Conservation (phyloP, 2,113 vertebrate species). For the Murina feae region DNA sequence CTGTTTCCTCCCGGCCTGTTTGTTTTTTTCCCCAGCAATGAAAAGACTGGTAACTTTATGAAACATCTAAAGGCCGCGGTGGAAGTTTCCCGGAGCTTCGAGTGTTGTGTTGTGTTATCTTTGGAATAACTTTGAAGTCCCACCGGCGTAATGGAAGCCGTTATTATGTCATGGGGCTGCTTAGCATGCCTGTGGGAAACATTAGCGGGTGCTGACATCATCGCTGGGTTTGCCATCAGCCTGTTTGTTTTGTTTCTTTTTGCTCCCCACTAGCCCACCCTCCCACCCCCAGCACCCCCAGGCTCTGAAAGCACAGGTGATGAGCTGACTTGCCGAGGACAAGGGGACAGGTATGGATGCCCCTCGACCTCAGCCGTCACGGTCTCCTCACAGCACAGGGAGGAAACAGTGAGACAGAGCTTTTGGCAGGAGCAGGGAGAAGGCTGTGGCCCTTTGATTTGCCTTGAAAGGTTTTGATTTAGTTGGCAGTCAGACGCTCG, state of each 20-base stretch:
- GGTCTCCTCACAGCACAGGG: constrained; percentile 12
- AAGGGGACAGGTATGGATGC: not conserved
- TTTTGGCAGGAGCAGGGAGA: constrained; percentile 47
- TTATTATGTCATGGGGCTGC: constrained; percentile 88
- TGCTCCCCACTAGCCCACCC: not conserved
- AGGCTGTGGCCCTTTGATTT: constrained; percentile 60
- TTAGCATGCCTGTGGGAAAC: constrained; percentile 85
- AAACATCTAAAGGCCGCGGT: constrained; percentile 87
- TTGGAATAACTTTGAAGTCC: constrained; percentile 89
- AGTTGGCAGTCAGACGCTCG: constrained; percentile 74
- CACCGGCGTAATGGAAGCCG: constrained; percentile 83
- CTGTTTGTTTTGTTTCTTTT: constrained; percentile 69
- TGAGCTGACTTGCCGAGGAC: constrained; percentile 61
- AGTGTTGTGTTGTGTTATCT: constrained; percentile 90
- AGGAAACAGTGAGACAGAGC: constrained; percentile 57
- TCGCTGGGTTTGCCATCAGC: constrained; percentile 79
- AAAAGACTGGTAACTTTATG: constrained; percentile 89
- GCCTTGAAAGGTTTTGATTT: constrained; percentile 77
- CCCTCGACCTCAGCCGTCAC: constrained; percentile 18
- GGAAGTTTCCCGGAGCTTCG: constrained; percentile 90
- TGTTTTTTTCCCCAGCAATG: constrained; percentile 76
- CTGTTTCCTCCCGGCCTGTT: constrained; percentile 83
- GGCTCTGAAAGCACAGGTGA: constrained; percentile 54
- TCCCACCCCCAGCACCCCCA: fast-evolving
- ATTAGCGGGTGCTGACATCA: constrained; percentile 85